Evolutionary conservation across 2,888 invertebrate species (phyloP), one percentile per base, ranked within the genome.

Genomic region (Marronus borbonicus): DNA sequence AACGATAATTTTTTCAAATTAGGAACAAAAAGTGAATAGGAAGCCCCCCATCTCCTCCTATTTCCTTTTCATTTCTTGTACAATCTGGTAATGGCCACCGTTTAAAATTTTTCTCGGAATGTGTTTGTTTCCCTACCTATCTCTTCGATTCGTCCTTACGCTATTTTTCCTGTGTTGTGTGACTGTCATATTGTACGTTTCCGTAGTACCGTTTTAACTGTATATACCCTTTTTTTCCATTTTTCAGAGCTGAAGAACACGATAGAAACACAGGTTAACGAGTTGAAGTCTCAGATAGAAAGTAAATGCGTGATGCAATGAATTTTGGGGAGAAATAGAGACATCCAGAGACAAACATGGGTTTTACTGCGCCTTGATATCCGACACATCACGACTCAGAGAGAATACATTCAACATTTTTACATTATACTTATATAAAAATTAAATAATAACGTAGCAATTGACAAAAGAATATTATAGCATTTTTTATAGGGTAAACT

Each of bases 241-340:
- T 88, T 95, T 95, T 85, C 95, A 97, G 97, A 97, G 92, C 91
- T 97, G 93, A 97, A 97, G 94, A 97, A 97, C 92, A 95, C 96
- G 91, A 94, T 97, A 93, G 97, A 97, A 92, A 95, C 96, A 90
- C 97, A 97, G 93, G 97, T 97, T 91, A 97, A 95, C 90, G 97
- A 97, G 93, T 92, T 97, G 90, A 97, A 97, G 92, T 94, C 96
- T 89, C 96, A 97, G 92, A 95, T 97, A 91, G 97, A 97, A 93
- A 97, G 96, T 92, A 97, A 96, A 92, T 97, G 97, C 92, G 96
- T 95, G 90, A 94, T 97, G 93, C 97, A 97, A 96, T 97, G 96
- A 96, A 87, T 87, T 85, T 83, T 74, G 72, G 72, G 60, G 72
- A 74, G 72, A 74, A 60, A 74, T 74, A 91, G 86, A 85, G 87